These are phyloP conservation scores for Ectemnius cavifrons DNA, from an alignment of 2,888 invertebrate species.

Conservation along the genomic window DNA sequence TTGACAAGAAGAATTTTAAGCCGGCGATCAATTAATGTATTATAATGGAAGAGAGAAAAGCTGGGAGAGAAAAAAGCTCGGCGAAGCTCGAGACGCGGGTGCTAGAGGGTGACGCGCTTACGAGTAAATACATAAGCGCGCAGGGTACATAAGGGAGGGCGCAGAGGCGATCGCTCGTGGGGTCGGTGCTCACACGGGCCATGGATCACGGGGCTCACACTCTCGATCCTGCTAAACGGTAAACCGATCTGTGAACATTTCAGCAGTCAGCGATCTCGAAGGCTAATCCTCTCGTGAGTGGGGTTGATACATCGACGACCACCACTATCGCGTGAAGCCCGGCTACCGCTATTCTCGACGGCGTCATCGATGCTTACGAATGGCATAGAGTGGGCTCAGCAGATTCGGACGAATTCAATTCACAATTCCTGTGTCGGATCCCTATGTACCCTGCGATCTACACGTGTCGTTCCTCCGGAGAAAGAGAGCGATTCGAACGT, in stretches of 20 bases:
- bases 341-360: slow-evolving; percentile 36
- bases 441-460: slow-evolving; percentile 46
- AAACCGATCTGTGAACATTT: slow-evolving; percentile 78
- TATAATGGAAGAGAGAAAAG: neutral
- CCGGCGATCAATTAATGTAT: neutral
- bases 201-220: slow-evolving; percentile 73
- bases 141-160: neutral
- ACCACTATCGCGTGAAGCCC: slow-evolving; percentile 35
- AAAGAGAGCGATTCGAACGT: slow-evolving; percentile 30
- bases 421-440: slow-evolving; percentile 48
- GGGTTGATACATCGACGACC: slow-evolving; percentile 72
- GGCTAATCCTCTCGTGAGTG: slow-evolving; percentile 75
- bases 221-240: slow-evolving; percentile 76
- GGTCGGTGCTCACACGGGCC: slow-evolving; percentile 62
- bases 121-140: slow-evolving; percentile 6
- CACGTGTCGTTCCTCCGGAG: slow-evolving; percentile 54
- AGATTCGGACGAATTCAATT: slow-evolving; percentile 43
- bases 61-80: neutral
- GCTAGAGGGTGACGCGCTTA: slow-evolving; percentile 20
- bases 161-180: slow-evolving; percentile 27
- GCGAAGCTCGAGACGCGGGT: slow-evolving; percentile 13
- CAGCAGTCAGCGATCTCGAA: slow-evolving; percentile 77
- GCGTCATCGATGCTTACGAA: slow-evolving; percentile 42
- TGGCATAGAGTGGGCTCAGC: slow-evolving; percentile 39
- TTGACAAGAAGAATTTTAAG: neutral